These are phyloP conservation scores for Mesitornis unicolor DNA, from an alignment of 2,113 vertebrate species.

Conservation along the genomic window DNA sequence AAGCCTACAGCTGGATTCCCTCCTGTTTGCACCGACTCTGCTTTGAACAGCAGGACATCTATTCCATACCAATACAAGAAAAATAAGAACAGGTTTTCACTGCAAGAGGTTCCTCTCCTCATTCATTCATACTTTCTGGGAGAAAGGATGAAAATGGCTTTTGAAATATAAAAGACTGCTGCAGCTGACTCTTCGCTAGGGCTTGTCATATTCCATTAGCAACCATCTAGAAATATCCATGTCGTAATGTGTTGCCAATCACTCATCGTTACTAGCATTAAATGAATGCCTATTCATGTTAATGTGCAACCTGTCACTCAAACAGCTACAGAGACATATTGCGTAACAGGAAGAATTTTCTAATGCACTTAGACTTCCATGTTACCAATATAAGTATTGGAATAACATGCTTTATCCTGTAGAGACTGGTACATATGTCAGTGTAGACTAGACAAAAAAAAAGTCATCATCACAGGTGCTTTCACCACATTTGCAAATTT, in stretches of 20 bases:
- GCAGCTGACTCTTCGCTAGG: neutral
- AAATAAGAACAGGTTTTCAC: constrained; percentile 24
- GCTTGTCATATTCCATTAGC: neutral
- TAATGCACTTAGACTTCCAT: neutral
- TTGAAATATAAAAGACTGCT: neutral
- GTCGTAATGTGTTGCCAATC: neutral
- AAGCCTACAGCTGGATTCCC: neutral
- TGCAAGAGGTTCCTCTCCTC: neutral
- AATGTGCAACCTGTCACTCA: neutral
- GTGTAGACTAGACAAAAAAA: neutral
- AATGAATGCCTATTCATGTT: neutral
- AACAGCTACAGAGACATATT: neutral
- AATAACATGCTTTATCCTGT: neutral
- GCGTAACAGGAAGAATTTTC: neutral
- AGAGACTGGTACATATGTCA: neutral
- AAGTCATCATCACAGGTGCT: neutral
- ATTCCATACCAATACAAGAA: neutral
- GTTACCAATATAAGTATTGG: neutral
- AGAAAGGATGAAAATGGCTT: neutral
- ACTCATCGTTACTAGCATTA: neutral
- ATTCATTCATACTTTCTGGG: neutral
- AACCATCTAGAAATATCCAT: neutral
- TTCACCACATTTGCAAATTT: neutral
- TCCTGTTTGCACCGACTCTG: neutral
- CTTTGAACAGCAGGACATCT: neutral